Evolutionary conservation across 1,140 invertebrate genomes (phyloP).

Genomic region (Macrobrachium rosenbergii): DNA sequence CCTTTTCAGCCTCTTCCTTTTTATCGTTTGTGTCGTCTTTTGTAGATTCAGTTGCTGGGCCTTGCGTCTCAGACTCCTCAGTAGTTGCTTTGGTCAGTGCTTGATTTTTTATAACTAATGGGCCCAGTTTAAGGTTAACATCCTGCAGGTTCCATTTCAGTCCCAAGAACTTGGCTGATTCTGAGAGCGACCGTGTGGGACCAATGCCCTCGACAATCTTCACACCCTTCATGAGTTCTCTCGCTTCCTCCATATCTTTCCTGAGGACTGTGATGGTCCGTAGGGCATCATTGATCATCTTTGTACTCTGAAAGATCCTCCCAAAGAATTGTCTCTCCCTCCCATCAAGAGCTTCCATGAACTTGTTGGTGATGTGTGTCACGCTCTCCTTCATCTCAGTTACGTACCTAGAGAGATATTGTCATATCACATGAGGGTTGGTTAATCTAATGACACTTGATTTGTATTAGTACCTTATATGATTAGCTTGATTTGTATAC

Average conservation of each 20-base stretch:
- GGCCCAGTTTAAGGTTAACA: slow-evolving; percentile 34
- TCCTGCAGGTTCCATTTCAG: slow-evolving; percentile 65
- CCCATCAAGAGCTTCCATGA: slow-evolving; percentile 57
- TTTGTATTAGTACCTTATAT: neutral
- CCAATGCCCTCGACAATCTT: slow-evolving; percentile 61
- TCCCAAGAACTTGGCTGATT: slow-evolving; percentile 62
- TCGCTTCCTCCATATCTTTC: slow-evolving; percentile 59
- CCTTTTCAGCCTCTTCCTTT: neutral
- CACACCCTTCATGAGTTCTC: slow-evolving; percentile 63
- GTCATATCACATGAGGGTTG: neutral
- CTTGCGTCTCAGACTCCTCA: slow-evolving; percentile 19
- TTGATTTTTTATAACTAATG: slow-evolving; percentile 29
- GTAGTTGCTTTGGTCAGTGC: slow-evolving; percentile 12
- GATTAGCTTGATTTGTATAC: too few relatives aligned
- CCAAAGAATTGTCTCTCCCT: slow-evolving; percentile 51
- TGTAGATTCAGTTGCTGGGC: neutral
- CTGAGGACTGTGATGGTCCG: slow-evolving; percentile 53
- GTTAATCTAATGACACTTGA: neutral
- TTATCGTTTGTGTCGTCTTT: slow-evolving; percentile 24
- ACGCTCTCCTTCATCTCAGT: slow-evolving; percentile 55
- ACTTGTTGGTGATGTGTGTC: slow-evolving; percentile 53
- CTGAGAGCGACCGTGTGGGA: slow-evolving; percentile 50
- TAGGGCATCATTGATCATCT: slow-evolving; percentile 53
- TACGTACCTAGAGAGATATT: slow-evolving; percentile 37
- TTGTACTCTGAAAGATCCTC: slow-evolving; percentile 29